phyloP scores from a whole-genome alignment of 2,113 vertebrate genomes.

The Rhombomys opimus region DNA sequence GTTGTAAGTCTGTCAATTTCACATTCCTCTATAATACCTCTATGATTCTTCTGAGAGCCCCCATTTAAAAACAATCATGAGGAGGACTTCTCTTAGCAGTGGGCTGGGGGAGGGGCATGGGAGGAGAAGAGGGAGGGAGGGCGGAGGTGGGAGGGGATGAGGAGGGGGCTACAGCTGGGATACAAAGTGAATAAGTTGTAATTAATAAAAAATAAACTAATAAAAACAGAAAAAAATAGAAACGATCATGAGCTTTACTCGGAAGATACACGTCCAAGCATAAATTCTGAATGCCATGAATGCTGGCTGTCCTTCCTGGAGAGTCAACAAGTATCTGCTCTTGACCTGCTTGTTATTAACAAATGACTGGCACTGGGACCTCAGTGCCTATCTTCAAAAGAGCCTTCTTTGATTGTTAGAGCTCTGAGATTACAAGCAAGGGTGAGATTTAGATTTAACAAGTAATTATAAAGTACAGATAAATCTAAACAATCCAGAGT shows the following conservation, averaged over 20 bases:
- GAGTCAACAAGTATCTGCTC: slow-evolving; percentile 34
- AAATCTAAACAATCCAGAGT: background rate
- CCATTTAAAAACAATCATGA: slow-evolving; percentile 56
- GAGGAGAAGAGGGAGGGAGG: no score
- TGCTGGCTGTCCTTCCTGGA: slow-evolving; percentile 19
- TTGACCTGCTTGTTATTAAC: slow-evolving; percentile 8
- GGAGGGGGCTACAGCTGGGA: no score
- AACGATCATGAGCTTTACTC: slow-evolving; percentile 59
- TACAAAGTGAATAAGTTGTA: no score
- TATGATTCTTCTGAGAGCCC: slow-evolving; percentile 51
- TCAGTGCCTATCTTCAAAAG: background rate
- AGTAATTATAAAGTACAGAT: background rate
- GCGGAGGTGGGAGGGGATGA: no score
- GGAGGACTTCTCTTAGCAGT: background rate
- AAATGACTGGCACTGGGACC: background rate
- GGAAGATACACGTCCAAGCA: slow-evolving; percentile 53
- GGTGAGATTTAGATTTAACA: slow-evolving; percentile 22
- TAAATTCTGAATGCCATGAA: slow-evolving; percentile 54
- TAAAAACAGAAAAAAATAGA: background rate
- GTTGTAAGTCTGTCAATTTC: slow-evolving; percentile 65
- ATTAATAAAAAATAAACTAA: no score
- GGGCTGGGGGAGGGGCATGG: no score
- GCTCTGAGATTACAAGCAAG: background rate
- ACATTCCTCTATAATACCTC: slow-evolving; percentile 51
- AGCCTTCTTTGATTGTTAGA: slow-evolving; percentile 1